Evolutionary conservation across 2,797 vertebrate genomes (phyloP), one percentile per base, ranked within the genome.

Genomic region (Cyprinella venusta): DNA sequence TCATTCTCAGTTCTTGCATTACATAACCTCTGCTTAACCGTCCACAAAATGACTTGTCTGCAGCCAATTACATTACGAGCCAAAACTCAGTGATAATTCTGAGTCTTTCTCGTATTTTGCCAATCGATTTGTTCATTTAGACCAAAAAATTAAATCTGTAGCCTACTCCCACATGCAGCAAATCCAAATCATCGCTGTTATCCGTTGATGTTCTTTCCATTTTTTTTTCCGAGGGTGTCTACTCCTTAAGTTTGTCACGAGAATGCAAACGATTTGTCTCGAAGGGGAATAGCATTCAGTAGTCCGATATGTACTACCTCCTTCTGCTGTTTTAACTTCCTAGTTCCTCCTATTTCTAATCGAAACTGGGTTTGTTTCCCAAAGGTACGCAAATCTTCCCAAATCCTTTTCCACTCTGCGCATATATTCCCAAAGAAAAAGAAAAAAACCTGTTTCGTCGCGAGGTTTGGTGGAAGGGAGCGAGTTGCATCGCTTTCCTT

Each of bases 251-350:
- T 84, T 84, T 84, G 61, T 67, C 26, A 78, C 52, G 75, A 65
- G 42, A 78, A 68, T 59, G 18, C 38, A 63, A 63, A 36, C 80
- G 54, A 38, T 33, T 56, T 9, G 54, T 82, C 54, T 70, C 42
- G 79, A 86, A 88, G 21, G 56, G 36, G 75, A 79, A 84, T 74
- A 48, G 52, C 84, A 76, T 48, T 67, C 18, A 76, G 64, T 19
- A 67, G 70, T 87, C 76, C 56, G 48, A 54, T 67, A 64, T 86
- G 88, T 75, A 52, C 30, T 86, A 75, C 81, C 88, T 77, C 85
- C 84, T 81, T 92, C 88, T 90, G 88, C 90, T 91, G 88, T 86
- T 86, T 86, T 86, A 89, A 86, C 87, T 79, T 13, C 56, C 24
- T 21, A 36, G 54, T 72, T 21, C 10, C 54, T 76, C 16, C n/a